These are phyloP conservation scores for Diplosoma virens DNA, from an alignment of 23 tunicate species.

Conservation along the genomic window DNA sequence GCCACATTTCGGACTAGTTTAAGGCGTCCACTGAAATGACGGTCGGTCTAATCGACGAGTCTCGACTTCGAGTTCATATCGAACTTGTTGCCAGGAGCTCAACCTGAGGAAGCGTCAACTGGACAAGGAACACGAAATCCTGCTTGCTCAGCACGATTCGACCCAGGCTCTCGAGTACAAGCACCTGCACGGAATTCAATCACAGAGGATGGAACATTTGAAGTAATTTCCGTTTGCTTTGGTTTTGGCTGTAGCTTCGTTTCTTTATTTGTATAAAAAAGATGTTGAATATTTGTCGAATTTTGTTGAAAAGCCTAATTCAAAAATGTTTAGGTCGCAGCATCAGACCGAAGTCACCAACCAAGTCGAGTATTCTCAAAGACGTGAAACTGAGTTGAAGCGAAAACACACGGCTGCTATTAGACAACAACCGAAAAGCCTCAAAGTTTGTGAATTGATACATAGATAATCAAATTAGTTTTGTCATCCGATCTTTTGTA, in stretches of 20 bases:
- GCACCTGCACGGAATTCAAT: conserved; percentile 79
- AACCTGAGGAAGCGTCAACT: conserved; percentile 82
- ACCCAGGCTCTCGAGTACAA: conserved; percentile 89
- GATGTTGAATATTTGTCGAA: too few relatives aligned
- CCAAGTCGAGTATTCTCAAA: conserved; percentile 84
- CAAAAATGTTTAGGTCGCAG: conserved; percentile 89
- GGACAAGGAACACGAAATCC: conserved; percentile 84
- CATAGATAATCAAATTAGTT: too few relatives aligned
- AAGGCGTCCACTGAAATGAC: too few relatives aligned
- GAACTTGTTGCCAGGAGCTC: conserved; percentile 54
- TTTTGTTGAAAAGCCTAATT: too few relatives aligned
- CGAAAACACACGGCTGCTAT: conserved; percentile 81
- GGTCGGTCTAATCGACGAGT: too few relatives aligned
- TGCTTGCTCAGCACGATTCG: conserved; percentile 78
- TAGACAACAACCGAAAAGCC: conserved; percentile 85
- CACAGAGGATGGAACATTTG: conserved; percentile 82
- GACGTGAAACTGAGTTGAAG: conserved; percentile 73
- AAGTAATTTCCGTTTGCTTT: conserved; percentile 34
- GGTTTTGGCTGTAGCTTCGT: neutral
- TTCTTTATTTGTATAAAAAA: neutral
- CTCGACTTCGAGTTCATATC: neutral
- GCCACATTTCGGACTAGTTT: too few relatives aligned
- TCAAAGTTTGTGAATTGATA: conserved; percentile 76
- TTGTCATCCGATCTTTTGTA: too few relatives aligned
- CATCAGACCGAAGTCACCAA: conserved; percentile 90